Evolutionary conservation across 2,113 vertebrate species (phyloP).

Genomic region (Sarotherodon lohbergeri): DNA sequence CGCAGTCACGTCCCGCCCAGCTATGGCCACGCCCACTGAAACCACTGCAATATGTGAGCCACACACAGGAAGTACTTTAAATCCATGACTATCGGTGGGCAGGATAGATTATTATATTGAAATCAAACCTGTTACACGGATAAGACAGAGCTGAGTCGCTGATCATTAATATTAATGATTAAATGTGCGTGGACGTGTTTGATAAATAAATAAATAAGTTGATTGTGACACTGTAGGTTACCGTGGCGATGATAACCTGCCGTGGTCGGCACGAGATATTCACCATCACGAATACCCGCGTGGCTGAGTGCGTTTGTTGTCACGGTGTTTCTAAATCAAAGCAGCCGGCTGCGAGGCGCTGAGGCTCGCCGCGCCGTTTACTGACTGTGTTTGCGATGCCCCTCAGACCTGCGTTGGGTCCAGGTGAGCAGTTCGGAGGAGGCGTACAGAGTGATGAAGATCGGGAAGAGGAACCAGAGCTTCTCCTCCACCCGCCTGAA

Average conservation of each 20-base stretch:
- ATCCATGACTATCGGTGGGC: neutral
- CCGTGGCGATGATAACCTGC: neutral
- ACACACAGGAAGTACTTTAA: neutral
- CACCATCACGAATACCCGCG: accelerated
- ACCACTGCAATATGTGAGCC: neutral
- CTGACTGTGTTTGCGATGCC: neutral
- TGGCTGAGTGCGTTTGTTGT: neutral
- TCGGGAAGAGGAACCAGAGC: conserved; percentile 88
- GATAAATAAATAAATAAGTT: neutral
- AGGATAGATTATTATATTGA: accelerated
- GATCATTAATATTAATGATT: neutral
- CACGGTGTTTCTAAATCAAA: neutral
- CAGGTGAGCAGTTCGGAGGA: conserved; percentile 87
- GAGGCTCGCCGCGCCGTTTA: accelerated
- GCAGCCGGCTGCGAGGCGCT: accelerated
- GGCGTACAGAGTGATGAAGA: conserved; percentile 85
- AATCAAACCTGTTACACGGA: neutral
- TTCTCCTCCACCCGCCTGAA: conserved; percentile 88
- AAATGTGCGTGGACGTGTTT: neutral
- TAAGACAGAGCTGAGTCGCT: accelerated
- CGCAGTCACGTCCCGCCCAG: neutral
- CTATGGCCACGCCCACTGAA: neutral
- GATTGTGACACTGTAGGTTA: neutral
- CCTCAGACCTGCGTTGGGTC: conserved; percentile 87
- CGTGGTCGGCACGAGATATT: neutral